These are phyloP conservation scores for Bubo bubo DNA, from an alignment of 2,113 vertebrate genomes.

Conservation along the genomic window DNA sequence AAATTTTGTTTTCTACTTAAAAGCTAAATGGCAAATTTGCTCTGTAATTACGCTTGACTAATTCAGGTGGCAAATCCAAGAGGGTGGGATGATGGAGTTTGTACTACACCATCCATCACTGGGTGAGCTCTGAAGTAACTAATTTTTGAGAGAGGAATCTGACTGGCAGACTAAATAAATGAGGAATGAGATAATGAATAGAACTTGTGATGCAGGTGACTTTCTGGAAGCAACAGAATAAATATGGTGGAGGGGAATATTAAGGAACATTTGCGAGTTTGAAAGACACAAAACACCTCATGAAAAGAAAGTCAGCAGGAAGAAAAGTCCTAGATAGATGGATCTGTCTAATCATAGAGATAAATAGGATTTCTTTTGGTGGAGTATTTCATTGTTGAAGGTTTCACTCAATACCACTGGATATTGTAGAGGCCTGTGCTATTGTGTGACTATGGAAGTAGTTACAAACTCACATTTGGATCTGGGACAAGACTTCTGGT, in stretches of 20 bases:
- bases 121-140: neutral
- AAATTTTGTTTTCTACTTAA: neutral
- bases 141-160: neutral
- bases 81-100: neutral
- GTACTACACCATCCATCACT: accelerated
- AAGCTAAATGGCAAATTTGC: neutral
- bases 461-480: constrained; percentile 43
- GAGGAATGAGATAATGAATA: neutral
- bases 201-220: neutral
- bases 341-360: neutral
- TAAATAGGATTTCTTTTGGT: neutral
- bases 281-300: neutral
- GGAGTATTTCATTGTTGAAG: neutral
- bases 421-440: constrained; percentile 61
- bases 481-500: constrained; percentile 53
- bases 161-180: neutral
- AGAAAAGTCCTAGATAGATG: neutral
- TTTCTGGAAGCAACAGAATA: neutral
- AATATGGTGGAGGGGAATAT: neutral
- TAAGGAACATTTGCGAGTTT: neutral
- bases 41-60: neutral
- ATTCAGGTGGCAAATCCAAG: neutral
- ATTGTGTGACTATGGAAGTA: constrained; percentile 25
- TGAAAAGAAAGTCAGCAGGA: neutral
- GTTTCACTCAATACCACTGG: neutral